Conservation (phyloP, 2,888 invertebrate species). For the Eudemis profundana region DNA sequence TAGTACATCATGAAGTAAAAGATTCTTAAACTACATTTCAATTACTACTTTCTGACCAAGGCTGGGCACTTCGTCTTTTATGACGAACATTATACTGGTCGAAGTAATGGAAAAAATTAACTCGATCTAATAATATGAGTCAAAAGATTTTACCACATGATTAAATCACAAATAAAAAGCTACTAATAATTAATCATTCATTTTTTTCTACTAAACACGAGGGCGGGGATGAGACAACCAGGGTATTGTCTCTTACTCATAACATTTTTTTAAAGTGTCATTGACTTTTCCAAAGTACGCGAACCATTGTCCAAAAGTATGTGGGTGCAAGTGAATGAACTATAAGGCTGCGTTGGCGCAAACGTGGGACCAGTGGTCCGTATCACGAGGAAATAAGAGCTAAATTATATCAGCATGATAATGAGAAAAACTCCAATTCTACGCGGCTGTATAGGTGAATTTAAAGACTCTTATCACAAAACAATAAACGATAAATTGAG, state of each 20-base stretch:
- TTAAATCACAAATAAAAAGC: background rate
- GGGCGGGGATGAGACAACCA: conserved; percentile 9
- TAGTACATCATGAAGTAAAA: no score
- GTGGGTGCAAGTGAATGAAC: conserved; percentile 62
- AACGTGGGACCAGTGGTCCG: conserved; percentile 39
- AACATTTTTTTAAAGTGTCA: conserved; percentile 21
- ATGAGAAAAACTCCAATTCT: background rate
- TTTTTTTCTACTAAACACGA: background rate
- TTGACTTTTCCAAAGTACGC: conserved; percentile 26
- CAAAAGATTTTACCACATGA: background rate
- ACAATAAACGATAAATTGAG: background rate
- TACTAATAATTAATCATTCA: background rate
- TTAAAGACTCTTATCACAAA: conserved; percentile 3
- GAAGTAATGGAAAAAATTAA: no score
- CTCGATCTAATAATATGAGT: background rate
- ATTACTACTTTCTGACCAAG: no score
- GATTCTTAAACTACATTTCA: no score
- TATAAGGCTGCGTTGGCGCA: conserved; percentile 44
- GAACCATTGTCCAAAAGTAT: conserved; percentile 44
- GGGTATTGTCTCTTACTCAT: conserved; percentile 8
- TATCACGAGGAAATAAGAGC: background rate
- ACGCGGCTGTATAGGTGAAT: background rate
- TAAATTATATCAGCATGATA: background rate
- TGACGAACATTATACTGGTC: no score
- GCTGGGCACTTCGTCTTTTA: no score